Evolutionary conservation across 2,888 invertebrate species (phyloP).

Genomic region (Chrysomela aeneicollis): DNA sequence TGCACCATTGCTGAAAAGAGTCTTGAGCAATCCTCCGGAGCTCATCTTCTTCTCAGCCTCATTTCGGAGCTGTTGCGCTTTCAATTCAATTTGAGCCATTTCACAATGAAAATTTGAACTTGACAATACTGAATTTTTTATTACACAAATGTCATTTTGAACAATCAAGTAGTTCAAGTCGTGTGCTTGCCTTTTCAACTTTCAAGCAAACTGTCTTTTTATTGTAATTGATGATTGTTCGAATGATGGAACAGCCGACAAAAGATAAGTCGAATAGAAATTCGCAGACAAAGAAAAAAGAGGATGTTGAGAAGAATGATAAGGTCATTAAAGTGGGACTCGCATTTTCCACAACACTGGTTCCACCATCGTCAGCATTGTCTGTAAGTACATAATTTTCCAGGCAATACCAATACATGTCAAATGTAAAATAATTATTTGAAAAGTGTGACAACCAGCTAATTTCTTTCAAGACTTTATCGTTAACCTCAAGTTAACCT

Average conservation of each 20-base stretch:
- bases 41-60: slow-evolving; percentile 88
- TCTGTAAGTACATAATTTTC: slow-evolving; percentile 15
- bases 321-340: slow-evolving; percentile 3
- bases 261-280: background rate
- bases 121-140: slow-evolving; percentile 6
- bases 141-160: slow-evolving; percentile 5
- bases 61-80: slow-evolving; percentile 82
- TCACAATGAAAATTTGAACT: slow-evolving; percentile 11
- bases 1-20: slow-evolving; percentile 28
- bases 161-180: slow-evolving; percentile 16
- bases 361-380: slow-evolving; percentile 13
- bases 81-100: slow-evolving; percentile 91
- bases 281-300: background rate
- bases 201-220: slow-evolving; percentile 13
- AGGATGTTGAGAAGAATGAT: background rate
- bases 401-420: background rate
- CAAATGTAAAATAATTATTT: background rate
- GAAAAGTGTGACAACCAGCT: background rate
- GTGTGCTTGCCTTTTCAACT: background rate
- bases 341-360: slow-evolving; percentile 16
- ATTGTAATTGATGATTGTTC: slow-evolving; percentile 8
- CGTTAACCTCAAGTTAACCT: background rate
- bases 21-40: slow-evolving; percentile 40
- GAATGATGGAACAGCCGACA: slow-evolving; percentile 8
- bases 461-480: background rate